Percentiles rank a stretch among this genome's conserved stretches.
These are phyloP conservation scores for Cryptomyrus ogoouensis DNA, from an alignment of 2,113 vertebrate species.

Conservation along the genomic window DNA sequence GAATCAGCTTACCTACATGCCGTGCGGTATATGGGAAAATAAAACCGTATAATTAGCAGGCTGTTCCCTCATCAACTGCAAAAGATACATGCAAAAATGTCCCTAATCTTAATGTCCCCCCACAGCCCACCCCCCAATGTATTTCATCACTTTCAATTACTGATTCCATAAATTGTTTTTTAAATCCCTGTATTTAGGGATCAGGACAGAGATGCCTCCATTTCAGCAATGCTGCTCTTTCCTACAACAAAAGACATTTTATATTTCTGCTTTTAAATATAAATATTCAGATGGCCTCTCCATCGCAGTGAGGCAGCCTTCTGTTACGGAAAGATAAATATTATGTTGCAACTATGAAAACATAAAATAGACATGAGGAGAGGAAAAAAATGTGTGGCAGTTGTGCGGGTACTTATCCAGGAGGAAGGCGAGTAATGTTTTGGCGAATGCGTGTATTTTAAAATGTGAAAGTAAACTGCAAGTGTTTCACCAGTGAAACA, in stretches of 20 bases:
- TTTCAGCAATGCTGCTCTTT: constrained; percentile 51
- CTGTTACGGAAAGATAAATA: constrained; percentile 74
- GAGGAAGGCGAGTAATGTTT: constrained; percentile 58
- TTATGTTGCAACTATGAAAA: constrained; percentile 77
- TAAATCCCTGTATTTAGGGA: not conserved
- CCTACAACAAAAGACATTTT: constrained; percentile 51
- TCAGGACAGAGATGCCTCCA: constrained; percentile 21
- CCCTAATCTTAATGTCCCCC: not conserved
- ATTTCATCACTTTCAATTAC: not conserved
- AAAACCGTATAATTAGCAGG: not conserved
- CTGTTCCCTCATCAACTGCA: not conserved
- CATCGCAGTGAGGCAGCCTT: constrained; percentile 66
- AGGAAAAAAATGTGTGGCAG: constrained; percentile 30
- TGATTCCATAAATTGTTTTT: constrained; percentile 1
- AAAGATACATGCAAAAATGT: constrained; percentile 1
- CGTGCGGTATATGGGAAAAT: not conserved
- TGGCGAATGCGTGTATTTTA: constrained; percentile 58
- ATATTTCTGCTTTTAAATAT: constrained; percentile 68
- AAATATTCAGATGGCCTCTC: constrained; percentile 69
- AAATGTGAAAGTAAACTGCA: constrained; percentile 53
- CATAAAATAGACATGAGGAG: constrained; percentile 66
- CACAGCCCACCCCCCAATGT: not conserved
- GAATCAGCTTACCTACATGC: not conserved
- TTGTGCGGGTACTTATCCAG: constrained; percentile 46
- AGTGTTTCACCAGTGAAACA: constrained; percentile 43